Evolutionary conservation across 2,888 invertebrate genomes (phyloP), one percentile per base, ranked within the genome.

Genomic region (Drosophila picticornis): DNA sequence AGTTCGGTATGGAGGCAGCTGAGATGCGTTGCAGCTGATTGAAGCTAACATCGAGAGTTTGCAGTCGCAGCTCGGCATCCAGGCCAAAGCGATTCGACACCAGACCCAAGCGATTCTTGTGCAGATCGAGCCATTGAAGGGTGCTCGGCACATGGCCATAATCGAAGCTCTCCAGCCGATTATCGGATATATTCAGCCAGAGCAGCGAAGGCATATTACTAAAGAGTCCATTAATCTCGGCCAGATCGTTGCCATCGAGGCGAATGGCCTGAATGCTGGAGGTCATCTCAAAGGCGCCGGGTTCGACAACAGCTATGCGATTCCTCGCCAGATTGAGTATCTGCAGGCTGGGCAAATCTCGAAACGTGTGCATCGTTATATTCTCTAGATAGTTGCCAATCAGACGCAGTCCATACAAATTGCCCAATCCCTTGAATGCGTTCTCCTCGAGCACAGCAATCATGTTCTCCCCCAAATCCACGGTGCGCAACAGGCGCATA

Each of bases 111-210:
- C 95, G 95, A 94, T 98, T 98, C 93, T 96, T 97, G 92, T 98
- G 98, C 90, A 98, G 94, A 94, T 98, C 98, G 80, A 98, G 94
- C 97, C 97, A 97, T 92, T 97, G 97, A 80, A 98, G 94, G 75
- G 96, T 96, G 85, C 94, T 94, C 19, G 98, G 98, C 77, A 98
- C 95, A 82, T 97, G 95, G 32, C 96, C 95, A 93, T 97, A 98
- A 94, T 98, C 98, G 94, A 98, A 98, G 95, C 96, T 96, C 91
- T 96, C 96, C 91, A 98, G 95, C 92, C 96, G 95, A 94, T 98
- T 98, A 94, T 97, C 97, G 80, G 97, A 97, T 90, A 98, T 96
- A 94, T 98, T 98, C 62, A 98, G 94, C 97, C 97, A 98, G 90
- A 97, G 94, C 82, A 98, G 94, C 87, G 96, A 96, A 16, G 96